These are phyloP conservation scores for Eleginops maclovinus DNA, from an alignment of 2,113 vertebrate species.

Conservation along the genomic window DNA sequence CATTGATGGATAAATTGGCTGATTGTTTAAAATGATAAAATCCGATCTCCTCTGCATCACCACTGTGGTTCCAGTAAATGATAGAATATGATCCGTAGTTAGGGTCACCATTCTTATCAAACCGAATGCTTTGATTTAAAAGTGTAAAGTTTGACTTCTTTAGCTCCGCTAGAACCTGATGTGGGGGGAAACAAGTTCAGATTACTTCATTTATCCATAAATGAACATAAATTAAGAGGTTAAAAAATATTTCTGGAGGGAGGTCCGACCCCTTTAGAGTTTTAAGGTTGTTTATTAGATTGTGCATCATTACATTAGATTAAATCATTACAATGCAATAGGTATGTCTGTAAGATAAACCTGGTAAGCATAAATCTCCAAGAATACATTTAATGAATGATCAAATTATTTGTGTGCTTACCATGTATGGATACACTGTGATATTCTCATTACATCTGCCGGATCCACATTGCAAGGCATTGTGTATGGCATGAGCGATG, in stretches of 20 bases:
- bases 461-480: conserved; percentile 78
- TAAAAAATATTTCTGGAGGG: no score
- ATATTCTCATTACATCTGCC: conserved; percentile 73
- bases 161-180: conserved; percentile 71
- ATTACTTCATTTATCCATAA: neutral
- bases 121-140: conserved; percentile 76
- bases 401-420: conserved; percentile 59
- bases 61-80: conserved; percentile 83
- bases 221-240: no score
- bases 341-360: no score
- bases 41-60: conserved; percentile 76
- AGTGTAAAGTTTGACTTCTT: conserved; percentile 86
- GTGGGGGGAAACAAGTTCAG: conserved; percentile 17
- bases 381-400: no score
- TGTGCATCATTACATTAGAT: no score
- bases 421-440: conserved; percentile 84
- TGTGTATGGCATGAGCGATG: conserved; percentile 84
- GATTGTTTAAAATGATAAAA: conserved; percentile 67
- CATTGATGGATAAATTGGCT: conserved; percentile 72
- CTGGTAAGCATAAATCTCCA: no score
- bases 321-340: no score
- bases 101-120: conserved; percentile 83
- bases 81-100: conserved; percentile 80
- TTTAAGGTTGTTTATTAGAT: no score
- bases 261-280: no score